Base-by-base conservation (phyloP, 2,797 vertebrate species). In the Gymnodraco acuticeps region DNA sequence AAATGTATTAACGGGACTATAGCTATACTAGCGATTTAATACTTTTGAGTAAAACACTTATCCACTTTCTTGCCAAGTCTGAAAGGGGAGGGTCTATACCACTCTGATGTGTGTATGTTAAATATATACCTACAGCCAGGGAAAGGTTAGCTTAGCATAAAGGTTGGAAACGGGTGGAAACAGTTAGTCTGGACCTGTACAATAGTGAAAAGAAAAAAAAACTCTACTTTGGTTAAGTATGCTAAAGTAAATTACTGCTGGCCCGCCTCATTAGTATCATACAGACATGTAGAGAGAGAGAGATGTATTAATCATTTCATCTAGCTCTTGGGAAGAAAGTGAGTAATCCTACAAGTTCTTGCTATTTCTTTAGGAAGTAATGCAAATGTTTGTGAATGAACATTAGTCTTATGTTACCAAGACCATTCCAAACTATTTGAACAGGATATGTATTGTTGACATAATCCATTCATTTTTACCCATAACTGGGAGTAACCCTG, bases 181-280 rank as follows among this genome's bases (percentile, higher is more conserved):
- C 23, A 31, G 17, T 19, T 64, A 20, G 2, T 2, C 63, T n/a
- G 9, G 13, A 10, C 45, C 5, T 70, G 33, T 52, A 7, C 17
- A 31, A 15, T 7, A 19, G 23, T 31, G 46, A 19, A n/a, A 5
- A 38, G 33, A 38, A 33, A 38, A 38, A 38, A n/a, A 46, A 17
- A 17, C 43, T 47, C 13, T 47, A 6, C 45, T 47, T 1, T 47
- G 23, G 23, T 31, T 31, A 8, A 20, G n/a, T 43, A 13, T 43
- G 5, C 13, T 60, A 60, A 72, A 53, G 16, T 55, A 52, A 64
- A 33, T 4, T 3, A 16, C 64, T 27, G 27, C 1, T 47, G 41
- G 20, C n/a, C 77, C 45, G 27, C 27, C 60, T 65, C 4, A 23
- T 74, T 14, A 51, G 47, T 27, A 53, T 58, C 43, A 2, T 23